Percentiles rank a stretch among this genome's conserved stretches.
phyloP scores from a whole-genome alignment of 1,140 invertebrate genomes.

The Pissodes strobi region DNA sequence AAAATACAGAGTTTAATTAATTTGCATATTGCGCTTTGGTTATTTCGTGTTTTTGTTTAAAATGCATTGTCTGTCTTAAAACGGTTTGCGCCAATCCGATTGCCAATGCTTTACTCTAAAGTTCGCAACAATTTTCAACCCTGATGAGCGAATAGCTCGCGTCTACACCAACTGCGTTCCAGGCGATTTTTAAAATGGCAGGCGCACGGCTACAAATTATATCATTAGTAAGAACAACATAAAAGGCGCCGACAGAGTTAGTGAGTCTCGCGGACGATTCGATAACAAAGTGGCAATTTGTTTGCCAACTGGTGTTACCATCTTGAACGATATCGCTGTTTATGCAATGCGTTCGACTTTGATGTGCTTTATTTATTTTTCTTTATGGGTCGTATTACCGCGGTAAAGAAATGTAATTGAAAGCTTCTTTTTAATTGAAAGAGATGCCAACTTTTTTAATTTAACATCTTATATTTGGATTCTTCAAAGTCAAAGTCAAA shows the following conservation, averaged over 20 bases:
- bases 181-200: constrained; percentile 13
- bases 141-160: background rate
- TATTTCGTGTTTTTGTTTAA: too few species aligned
- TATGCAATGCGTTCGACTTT: background rate
- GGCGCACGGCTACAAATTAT: constrained; percentile 14
- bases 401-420: too few species aligned
- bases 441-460: too few species aligned
- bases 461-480: too few species aligned
- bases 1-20: background rate
- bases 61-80: too few species aligned
- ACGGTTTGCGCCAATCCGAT: too few species aligned
- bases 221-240: constrained; percentile 11
- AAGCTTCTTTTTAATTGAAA: too few species aligned
- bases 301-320: constrained; percentile 10
- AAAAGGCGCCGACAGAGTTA: constrained; percentile 4
- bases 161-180: background rate
- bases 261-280: too few species aligned
- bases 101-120: background rate
- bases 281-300: constrained; percentile 16
- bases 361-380: background rate
- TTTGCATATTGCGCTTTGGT: too few species aligned
- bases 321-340: constrained; percentile 3
- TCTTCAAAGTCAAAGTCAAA: too few species aligned
- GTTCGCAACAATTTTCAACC: background rate
- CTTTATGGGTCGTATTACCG: too few species aligned